These are phyloP conservation scores for Panagrolaimus sp. DNA, from an alignment of 1,140 invertebrate genomes.

Conservation along the genomic window DNA sequence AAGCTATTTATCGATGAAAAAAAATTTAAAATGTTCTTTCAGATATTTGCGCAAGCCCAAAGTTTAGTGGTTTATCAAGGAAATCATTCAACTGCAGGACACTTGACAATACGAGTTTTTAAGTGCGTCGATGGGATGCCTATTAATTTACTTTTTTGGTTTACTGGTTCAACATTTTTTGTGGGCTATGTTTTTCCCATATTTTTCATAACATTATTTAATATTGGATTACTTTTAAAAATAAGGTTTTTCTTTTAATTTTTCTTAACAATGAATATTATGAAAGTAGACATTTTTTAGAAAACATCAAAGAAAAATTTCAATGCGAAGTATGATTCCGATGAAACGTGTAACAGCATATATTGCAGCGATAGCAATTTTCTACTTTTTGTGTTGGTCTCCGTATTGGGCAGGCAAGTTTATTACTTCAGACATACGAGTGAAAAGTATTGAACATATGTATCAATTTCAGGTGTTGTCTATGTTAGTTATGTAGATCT, in stretches of 20 bases:
- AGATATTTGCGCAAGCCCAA: constrained; percentile 10
- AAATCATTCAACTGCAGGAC: background rate
- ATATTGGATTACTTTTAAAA: constrained; percentile 7
- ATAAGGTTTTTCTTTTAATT: background rate
- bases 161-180: constrained; percentile 17
- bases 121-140: constrained; percentile 19
- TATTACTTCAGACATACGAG: too few relatives aligned
- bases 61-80: constrained; percentile 2
- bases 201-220: background rate
- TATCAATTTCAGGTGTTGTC: background rate
- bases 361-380: background rate
- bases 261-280: background rate
- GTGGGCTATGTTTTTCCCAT: constrained; percentile 12
- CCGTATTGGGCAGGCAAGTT: constrained; percentile 3
- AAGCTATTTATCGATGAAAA: background rate
- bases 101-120: constrained; percentile 11
- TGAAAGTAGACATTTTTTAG: background rate
- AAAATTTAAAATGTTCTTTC: background rate
- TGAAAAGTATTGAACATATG: too few relatives aligned
- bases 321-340: constrained; percentile 7
- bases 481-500: constrained; percentile 15
- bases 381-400: constrained; percentile 10
- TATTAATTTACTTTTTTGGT: constrained; percentile 17
- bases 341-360: constrained; percentile 9
- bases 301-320: constrained; percentile 17